Evolutionary conservation across 2,113 vertebrate species (phyloP), one percentile per base, ranked within the genome.

Genomic region (Tricholaema leucomelas): DNA sequence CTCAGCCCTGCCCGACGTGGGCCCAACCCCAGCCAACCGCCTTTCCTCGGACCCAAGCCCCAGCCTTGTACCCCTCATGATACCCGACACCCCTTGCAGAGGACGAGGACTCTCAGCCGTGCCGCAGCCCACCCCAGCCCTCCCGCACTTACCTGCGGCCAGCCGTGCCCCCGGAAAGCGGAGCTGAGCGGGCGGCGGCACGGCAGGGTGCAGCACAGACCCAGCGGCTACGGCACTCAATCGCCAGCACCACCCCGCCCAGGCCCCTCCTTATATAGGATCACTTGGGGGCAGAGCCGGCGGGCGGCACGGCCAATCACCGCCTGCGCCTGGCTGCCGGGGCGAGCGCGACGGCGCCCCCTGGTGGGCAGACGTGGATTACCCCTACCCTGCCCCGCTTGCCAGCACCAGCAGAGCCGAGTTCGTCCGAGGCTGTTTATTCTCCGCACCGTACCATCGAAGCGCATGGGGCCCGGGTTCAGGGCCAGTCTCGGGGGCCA

Each of bases 401-500:
- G 27, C 17, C 42, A 46, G 67, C 82, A 10, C 65, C 61, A 35
- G 54, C 72, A 33, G 25, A 83, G 28, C 33, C 42, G 9, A 3
- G 33, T 52, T 38, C 18, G 10, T 52, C 10, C 12, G 16, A 17
- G 10, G 48, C 30, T 42, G 33, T 90, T 94, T 96, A 94, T 95
- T 95, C 52, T 67, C 35, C 8, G 9, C 70, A 31, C 10, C 28
- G 11, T 55, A 8, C 19, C 42, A 9, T n/a, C 33, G 13, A 56
- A 10, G 6, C 0, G 15, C 42, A 27, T 24, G 19, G 8, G 1
- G 18, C 14, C 46, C 8, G 7, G 28, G 24, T 20, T 97, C 94
- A 96, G 46, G 91, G 87, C 86, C 96, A 88, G 63, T 97, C 97
- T 23, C 94, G 93, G 12, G 82, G 93, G 5, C 56, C 69, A 1